These are phyloP conservation scores for Papilio machaon DNA, from an alignment of 1,140 invertebrate species.

Conservation along the genomic window DNA sequence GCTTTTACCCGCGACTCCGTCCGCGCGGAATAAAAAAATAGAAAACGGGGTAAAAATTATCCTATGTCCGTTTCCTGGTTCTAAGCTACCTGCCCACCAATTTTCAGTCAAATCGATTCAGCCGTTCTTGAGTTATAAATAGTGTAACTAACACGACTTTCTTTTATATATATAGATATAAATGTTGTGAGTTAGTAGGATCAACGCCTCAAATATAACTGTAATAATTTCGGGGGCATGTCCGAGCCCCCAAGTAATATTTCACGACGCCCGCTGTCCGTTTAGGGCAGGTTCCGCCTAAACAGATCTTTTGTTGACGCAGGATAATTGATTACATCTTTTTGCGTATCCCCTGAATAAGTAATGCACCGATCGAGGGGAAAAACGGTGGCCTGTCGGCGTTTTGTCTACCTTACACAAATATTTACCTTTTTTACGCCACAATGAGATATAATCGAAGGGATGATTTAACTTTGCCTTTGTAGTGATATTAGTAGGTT, in stretches of 20 bases:
- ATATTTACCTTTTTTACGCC: conserved; percentile 14
- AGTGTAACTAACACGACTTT: no score
- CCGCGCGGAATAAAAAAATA: no score
- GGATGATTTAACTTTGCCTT: neutral
- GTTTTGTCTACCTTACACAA: conserved; percentile 11
- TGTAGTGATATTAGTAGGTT: neutral
- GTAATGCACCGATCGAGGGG: conserved; percentile 32
- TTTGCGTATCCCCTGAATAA: conserved; percentile 39
- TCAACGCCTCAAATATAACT: conserved; percentile 31
- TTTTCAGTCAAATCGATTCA: no score
- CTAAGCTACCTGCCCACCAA: no score
- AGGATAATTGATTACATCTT: conserved; percentile 49
- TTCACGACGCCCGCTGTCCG: conserved; percentile 37
- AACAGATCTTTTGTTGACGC: conserved; percentile 41
- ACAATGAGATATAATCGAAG: conserved; percentile 18
- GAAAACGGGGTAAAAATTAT: no score
- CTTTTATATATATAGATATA: no score
- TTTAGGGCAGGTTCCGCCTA: conserved; percentile 23
- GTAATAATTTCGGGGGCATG: conserved; percentile 9
- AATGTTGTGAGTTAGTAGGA: no score
- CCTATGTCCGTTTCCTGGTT: no score
- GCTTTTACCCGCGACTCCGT: no score
- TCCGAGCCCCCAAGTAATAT: conserved; percentile 36
- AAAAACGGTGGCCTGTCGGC: conserved; percentile 19
- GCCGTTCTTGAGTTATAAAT: no score